These are phyloP conservation scores for Helogale parvula DNA, from an alignment of 2,113 vertebrate species.

Conservation along the genomic window DNA sequence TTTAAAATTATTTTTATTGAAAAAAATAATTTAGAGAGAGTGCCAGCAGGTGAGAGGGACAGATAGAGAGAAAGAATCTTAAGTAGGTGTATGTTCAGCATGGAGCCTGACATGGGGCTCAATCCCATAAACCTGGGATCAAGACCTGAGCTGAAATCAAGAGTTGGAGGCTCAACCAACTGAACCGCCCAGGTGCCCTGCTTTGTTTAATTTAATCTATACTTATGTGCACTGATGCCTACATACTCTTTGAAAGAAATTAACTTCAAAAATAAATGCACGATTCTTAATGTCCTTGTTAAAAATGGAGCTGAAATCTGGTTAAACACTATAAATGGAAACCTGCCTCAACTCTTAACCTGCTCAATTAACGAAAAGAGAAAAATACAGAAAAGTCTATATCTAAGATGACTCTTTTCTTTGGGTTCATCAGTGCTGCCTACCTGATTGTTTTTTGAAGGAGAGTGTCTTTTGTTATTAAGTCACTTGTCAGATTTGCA, in stretches of 20 bases:
- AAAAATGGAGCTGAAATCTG: constrained; percentile 26
- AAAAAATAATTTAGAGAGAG: too few relatives aligned
- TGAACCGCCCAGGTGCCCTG: neutral
- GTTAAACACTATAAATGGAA: constrained; percentile 52
- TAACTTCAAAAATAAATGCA: neutral
- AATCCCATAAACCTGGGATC: too few relatives aligned
- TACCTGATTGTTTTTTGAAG: constrained; percentile 60
- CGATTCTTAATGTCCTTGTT: neutral
- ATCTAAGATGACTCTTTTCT: constrained; percentile 50
- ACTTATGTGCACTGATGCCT: neutral
- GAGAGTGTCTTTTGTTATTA: constrained; percentile 58
- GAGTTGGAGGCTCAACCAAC: too few relatives aligned
- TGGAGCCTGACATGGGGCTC: too few relatives aligned
- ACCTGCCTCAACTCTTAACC: constrained; percentile 13
- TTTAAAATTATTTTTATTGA: neutral
- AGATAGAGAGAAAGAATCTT: too few relatives aligned
- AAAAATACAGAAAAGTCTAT: constrained; percentile 41
- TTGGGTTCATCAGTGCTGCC: constrained; percentile 47
- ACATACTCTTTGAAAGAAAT: neutral
- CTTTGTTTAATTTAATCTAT: neutral
- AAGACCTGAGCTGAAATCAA: too few relatives aligned
- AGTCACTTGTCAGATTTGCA: constrained; percentile 66
- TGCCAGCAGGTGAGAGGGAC: too few relatives aligned
- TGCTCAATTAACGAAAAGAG: constrained; percentile 62
- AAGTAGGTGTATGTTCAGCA: too few relatives aligned